Evolutionary conservation across 2,113 vertebrate genomes (phyloP).

Genomic region (Channa argus): DNA sequence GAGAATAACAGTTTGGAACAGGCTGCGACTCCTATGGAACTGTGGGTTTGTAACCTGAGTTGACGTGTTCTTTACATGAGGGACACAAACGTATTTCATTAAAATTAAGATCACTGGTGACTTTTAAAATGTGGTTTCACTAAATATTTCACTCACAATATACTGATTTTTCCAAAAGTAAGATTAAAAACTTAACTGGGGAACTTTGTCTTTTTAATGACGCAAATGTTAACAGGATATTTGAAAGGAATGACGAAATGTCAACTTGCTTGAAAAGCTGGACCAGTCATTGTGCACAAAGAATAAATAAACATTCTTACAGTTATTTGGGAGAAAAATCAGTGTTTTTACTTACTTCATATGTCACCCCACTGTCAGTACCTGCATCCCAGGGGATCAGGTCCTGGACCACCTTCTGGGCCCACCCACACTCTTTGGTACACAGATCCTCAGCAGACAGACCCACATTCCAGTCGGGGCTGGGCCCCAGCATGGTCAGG

Average conservation of each 20-base stretch:
- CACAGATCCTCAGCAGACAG: slow-evolving; percentile 96
- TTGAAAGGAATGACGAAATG: neutral
- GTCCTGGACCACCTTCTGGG: slow-evolving; percentile 93
- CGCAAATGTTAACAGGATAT: neutral
- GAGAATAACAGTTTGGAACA: slow-evolving; percentile 26
- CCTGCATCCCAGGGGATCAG: slow-evolving; percentile 98
- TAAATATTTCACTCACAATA: no score
- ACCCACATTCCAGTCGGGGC: slow-evolving; percentile 98
- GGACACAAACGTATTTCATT: neutral
- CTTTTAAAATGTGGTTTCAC: neutral
- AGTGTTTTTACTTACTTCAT: slow-evolving; percentile 87
- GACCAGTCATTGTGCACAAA: no score
- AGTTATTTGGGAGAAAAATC: no score
- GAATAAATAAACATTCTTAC: no score
- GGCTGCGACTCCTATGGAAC: slow-evolving; percentile 16
- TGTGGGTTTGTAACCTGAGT: slow-evolving; percentile 29
- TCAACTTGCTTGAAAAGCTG: no score
- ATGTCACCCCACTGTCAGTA: slow-evolving; percentile 94
- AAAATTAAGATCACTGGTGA: neutral
- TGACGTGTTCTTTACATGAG: slow-evolving; percentile 5
- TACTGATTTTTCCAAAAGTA: no score
- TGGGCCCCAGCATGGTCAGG: slow-evolving; percentile 96
- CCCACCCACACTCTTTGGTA: slow-evolving; percentile 98
- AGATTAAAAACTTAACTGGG: no score
- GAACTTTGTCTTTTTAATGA: no score